Conservation (phyloP, 2,113 vertebrate genomes). For the Shinisaurus crocodilurus region DNA sequence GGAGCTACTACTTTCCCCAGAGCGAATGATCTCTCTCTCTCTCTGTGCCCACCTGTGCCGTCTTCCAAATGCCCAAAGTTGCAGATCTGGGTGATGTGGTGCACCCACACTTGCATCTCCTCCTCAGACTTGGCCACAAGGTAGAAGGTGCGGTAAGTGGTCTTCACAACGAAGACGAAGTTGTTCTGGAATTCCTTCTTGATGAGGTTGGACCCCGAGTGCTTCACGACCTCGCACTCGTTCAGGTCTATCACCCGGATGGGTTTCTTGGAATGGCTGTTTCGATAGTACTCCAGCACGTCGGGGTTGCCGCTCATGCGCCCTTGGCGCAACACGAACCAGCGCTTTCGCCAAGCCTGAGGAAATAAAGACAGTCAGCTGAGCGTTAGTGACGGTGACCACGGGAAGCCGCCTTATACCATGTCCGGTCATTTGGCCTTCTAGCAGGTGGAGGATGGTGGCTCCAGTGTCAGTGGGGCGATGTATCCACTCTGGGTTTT, state of each 20-base stretch:
- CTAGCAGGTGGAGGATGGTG: neutral
- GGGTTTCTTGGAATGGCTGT: slow-evolving; percentile 89
- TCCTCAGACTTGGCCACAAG: slow-evolving; percentile 96
- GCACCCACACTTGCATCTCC: slow-evolving; percentile 96
- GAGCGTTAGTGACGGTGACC: neutral
- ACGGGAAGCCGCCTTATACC: no score
- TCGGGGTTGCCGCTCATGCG: slow-evolving; percentile 95
- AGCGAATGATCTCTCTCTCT: neutral
- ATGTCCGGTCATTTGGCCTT: neutral
- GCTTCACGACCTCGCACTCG: slow-evolving; percentile 90
- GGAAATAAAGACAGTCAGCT: neutral
- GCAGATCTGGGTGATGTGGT: slow-evolving; percentile 92
- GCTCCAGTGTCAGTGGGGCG: no score
- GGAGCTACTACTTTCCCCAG: no score
- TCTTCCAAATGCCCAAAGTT: slow-evolving; percentile 87
- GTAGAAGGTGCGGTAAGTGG: slow-evolving; percentile 91
- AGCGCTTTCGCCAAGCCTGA: slow-evolving; percentile 96
- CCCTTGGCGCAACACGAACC: slow-evolving; percentile 95
- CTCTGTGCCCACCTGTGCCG: slow-evolving; percentile 84
- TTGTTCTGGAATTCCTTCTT: slow-evolving; percentile 91
- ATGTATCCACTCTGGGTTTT: no score
- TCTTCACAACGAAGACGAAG: slow-evolving; percentile 94
- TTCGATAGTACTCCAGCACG: slow-evolving; percentile 96
- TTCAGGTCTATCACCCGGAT: slow-evolving; percentile 94
- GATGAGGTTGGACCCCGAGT: slow-evolving; percentile 83